Evolutionary conservation across 2,113 vertebrate genomes (phyloP).

Genomic region (Salvelinus namaycush): DNA sequence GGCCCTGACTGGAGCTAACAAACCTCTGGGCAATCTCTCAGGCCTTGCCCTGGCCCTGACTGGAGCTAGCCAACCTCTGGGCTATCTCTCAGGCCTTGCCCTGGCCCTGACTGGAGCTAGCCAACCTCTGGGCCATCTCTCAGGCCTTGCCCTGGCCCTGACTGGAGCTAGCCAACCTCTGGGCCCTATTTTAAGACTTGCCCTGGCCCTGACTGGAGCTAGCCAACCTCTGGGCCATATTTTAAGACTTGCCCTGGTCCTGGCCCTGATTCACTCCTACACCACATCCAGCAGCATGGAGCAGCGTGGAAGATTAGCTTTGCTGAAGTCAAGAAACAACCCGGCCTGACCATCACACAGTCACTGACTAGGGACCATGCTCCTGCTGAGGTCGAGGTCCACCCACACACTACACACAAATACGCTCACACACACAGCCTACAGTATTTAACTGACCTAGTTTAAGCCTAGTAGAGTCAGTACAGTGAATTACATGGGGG

Average conservation of each 20-base stretch:
- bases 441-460: constrained; percentile 55
- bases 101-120: too few relatives aligned
- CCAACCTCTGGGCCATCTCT: too few relatives aligned
- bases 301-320: constrained; percentile 55
- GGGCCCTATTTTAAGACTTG: constrained; percentile 27
- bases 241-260: too few relatives aligned
- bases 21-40: too few relatives aligned
- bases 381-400: background rate
- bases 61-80: too few relatives aligned
- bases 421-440: constrained; percentile 29
- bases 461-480: constrained; percentile 34
- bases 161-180: constrained; percentile 44
- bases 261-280: constrained; percentile 26
- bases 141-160: too few relatives aligned
- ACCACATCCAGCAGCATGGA: constrained; percentile 36
- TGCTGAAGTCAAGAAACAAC: constrained; percentile 65
- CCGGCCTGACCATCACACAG: constrained; percentile 15
- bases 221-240: constrained; percentile 60
- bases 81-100: too few relatives aligned
- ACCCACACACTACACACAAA: background rate
- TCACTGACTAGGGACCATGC: constrained; percentile 24
- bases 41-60: too few relatives aligned
- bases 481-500: constrained; percentile 18
- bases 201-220: background rate
- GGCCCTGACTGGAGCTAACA: too few relatives aligned